Evolutionary conservation across 2,888 invertebrate species (phyloP).

Genomic region (Yponomeuta sedellus): DNA sequence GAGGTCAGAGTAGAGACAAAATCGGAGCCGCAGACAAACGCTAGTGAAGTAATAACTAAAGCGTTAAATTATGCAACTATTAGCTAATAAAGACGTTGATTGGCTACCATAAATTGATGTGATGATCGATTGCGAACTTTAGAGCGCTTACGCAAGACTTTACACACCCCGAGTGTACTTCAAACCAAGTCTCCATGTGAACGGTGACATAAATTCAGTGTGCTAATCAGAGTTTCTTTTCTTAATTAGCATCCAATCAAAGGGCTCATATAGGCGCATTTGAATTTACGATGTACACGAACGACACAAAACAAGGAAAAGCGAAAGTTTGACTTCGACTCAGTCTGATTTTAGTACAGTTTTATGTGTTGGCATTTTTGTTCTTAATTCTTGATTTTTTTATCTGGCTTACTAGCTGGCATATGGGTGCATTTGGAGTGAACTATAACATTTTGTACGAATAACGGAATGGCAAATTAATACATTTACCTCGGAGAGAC

Average conservation of each 20-base stretch:
- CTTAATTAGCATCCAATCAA: slow-evolving; percentile 65
- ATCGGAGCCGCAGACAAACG: not conserved
- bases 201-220: slow-evolving; percentile 43
- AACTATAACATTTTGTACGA: no score
- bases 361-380: no score
- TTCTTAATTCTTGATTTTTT: no score
- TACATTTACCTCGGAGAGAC: no score
- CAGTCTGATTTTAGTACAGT: not conserved
- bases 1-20: not conserved
- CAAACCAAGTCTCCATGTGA: slow-evolving; percentile 20
- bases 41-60: not conserved
- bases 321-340: not conserved
- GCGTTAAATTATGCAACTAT: not conserved
- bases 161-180: slow-evolving; percentile 10
- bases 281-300: not conserved
- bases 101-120: slow-evolving; percentile 5
- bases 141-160: not conserved
- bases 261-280: slow-evolving; percentile 51
- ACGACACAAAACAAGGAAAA: not conserved
- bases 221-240: slow-evolving; percentile 36
- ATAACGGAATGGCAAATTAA: no score
- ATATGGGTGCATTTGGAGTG: no score
- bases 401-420: no score
- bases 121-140: slow-evolving; percentile 6
- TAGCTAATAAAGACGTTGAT: not conserved